phyloP scores from a whole-genome alignment of 2,888 invertebrate genomes.

The Tineola bisselliella region DNA sequence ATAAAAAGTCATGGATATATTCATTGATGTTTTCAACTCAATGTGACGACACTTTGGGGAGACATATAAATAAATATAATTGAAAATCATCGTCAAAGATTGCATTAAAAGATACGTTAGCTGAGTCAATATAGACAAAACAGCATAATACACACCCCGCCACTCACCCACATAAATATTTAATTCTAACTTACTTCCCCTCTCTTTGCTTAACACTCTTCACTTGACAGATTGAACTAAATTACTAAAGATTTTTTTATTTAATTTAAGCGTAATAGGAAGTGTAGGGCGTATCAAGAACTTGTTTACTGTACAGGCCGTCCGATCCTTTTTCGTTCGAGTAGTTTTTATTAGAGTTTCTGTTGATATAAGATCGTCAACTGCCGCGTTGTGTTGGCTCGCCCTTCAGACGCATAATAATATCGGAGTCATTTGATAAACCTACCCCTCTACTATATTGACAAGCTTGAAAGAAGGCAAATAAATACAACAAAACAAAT shows the following conservation, averaged over 20 bases:
- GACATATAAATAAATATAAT: neutral
- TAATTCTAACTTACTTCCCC: conserved; percentile 40
- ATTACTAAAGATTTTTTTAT: conserved; percentile 60
- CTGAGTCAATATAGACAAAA: conserved; percentile 7
- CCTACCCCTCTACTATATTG: conserved; percentile 26
- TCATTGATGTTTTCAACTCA: neutral
- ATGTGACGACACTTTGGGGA: neutral
- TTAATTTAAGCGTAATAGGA: conserved; percentile 58
- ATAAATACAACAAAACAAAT: no score
- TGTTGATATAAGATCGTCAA: conserved; percentile 46
- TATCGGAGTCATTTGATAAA: conserved; percentile 50
- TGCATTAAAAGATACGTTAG: conserved; percentile 4
- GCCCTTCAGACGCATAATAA: conserved; percentile 49
- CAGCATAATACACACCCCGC: neutral
- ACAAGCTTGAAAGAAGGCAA: conserved; percentile 1
- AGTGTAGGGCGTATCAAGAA: conserved; percentile 30
- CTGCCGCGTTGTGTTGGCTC: conserved; percentile 26
- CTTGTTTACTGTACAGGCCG: conserved; percentile 40
- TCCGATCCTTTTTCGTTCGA: conserved; percentile 39
- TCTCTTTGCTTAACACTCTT: conserved; percentile 65
- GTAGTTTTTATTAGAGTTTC: conserved; percentile 62
- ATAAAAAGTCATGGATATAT: no score
- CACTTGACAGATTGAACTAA: conserved; percentile 66
- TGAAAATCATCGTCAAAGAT: conserved; percentile 7
- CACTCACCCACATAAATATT: conserved; percentile 34